phyloP scores from a whole-genome alignment of 2,113 vertebrate species.

The Apteryx mantelli region DNA sequence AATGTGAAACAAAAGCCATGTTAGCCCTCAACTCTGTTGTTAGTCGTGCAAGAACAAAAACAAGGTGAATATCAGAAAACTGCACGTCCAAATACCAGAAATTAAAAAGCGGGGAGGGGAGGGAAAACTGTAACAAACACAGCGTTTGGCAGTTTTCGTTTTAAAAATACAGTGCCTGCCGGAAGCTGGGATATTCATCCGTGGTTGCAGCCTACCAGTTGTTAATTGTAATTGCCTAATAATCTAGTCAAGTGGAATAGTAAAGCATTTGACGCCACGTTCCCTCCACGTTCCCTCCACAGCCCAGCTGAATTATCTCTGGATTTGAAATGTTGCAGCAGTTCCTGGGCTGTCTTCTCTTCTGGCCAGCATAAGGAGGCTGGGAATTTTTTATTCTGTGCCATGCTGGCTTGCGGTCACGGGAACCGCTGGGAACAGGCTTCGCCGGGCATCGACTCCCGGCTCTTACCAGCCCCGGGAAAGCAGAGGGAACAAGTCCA shows the following conservation, averaged over 20 bases:
- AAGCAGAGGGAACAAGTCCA: background rate
- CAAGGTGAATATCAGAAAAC: constrained; percentile 1
- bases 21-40: background rate
- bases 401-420: fast-evolving
- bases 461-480: background rate
- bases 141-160: constrained; percentile 37
- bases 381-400: background rate
- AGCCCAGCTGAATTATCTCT: background rate
- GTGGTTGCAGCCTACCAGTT: constrained; percentile 31
- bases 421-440: background rate
- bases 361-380: background rate
- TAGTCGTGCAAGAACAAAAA: constrained; percentile 4
- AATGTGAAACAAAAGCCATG: background rate
- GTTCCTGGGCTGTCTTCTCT: background rate
- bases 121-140: constrained; percentile 29
- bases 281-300: constrained; percentile 7
- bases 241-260: constrained; percentile 24
- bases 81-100: background rate
- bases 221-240: constrained; percentile 51
- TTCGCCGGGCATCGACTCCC: background rate
- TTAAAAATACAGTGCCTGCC: constrained; percentile 27
- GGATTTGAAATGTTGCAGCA: background rate
- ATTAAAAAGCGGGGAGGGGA: background rate
- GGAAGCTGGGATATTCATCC: constrained; percentile 30
- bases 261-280: constrained; percentile 22